These are phyloP conservation scores for Meteorus colon DNA, from an alignment of 2,888 invertebrate genomes.

Conservation along the genomic window DNA sequence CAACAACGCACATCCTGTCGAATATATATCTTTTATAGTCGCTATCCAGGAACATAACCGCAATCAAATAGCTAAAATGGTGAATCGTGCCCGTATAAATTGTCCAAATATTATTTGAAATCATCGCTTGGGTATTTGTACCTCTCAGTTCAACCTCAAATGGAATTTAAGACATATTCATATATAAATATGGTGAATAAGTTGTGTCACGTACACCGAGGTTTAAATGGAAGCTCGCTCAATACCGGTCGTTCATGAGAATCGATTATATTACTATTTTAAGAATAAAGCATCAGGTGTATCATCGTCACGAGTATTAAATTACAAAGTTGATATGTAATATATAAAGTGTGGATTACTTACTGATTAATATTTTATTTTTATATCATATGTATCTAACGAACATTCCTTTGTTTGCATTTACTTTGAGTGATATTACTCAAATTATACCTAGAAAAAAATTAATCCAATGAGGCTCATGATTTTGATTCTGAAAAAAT, in stretches of 20 bases:
- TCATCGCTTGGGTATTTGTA: background rate
- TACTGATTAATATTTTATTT: slow-evolving; percentile 1
- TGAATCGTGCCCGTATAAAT: background rate
- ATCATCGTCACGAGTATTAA: background rate
- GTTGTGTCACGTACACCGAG: background rate
- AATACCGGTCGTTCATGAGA: background rate
- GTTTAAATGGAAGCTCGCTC: slow-evolving; percentile 8
- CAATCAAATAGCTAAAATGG: background rate
- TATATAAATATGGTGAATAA: background rate
- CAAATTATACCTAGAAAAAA: no score
- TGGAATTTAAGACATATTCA: slow-evolving; percentile 18
- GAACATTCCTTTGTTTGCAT: background rate
- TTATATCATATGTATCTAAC: background rate
- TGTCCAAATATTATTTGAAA: background rate
- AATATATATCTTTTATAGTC: slow-evolving; percentile 10
- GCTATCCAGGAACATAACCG: background rate
- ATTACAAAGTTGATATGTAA: slow-evolving; percentile 8
- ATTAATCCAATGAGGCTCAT: no score
- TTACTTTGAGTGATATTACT: slow-evolving; percentile 4
- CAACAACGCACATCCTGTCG: slow-evolving; percentile 38
- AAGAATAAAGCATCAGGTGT: slow-evolving; percentile 1
- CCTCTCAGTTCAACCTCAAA: background rate
- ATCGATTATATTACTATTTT: slow-evolving; percentile 12
- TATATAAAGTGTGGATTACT: background rate
- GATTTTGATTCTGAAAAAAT: no score